These are phyloP conservation scores for Melieria omissa DNA, from an alignment of 2,888 invertebrate species.

Conservation along the genomic window DNA sequence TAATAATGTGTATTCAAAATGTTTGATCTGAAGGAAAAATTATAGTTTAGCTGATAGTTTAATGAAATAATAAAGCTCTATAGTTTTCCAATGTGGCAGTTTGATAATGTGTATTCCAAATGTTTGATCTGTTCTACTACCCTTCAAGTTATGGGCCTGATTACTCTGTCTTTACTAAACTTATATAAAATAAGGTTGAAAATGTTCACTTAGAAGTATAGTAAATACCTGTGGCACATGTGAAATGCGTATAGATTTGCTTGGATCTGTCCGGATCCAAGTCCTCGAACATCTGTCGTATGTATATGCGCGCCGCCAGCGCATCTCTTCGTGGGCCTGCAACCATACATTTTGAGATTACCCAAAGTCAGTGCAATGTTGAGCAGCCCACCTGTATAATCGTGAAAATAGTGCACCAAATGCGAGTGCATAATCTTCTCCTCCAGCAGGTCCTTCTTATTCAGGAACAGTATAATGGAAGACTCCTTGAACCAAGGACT, in stretches of 20 bases:
- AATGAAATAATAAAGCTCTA: too few species aligned
- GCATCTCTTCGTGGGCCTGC: slow-evolving; percentile 96
- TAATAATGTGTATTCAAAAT: background rate
- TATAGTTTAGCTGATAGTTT: too few species aligned
- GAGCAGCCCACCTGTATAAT: slow-evolving; percentile 93
- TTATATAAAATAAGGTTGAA: background rate
- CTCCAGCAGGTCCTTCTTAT: slow-evolving; percentile 99
- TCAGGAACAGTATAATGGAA: slow-evolving; percentile 99
- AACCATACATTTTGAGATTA: background rate
- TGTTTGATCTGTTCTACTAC: background rate
- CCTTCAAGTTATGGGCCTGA: background rate
- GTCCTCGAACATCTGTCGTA: slow-evolving; percentile 99
- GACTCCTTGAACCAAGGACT: slow-evolving; percentile 99
- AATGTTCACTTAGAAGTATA: background rate
- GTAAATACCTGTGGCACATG: slow-evolving; percentile 98
- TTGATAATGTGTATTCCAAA: background rate
- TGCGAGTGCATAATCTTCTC: slow-evolving; percentile 99
- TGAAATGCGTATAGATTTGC: slow-evolving; percentile 99
- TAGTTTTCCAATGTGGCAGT: too few species aligned
- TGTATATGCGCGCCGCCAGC: slow-evolving; percentile 98
- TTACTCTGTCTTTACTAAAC: background rate
- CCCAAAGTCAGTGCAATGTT: background rate
- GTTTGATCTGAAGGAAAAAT: background rate
- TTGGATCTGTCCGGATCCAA: slow-evolving; percentile 99
- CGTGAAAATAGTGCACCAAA: slow-evolving; percentile 99